These are phyloP conservation scores for Callipepla californica DNA, from an alignment of 2,113 vertebrate genomes.

Conservation along the genomic window DNA sequence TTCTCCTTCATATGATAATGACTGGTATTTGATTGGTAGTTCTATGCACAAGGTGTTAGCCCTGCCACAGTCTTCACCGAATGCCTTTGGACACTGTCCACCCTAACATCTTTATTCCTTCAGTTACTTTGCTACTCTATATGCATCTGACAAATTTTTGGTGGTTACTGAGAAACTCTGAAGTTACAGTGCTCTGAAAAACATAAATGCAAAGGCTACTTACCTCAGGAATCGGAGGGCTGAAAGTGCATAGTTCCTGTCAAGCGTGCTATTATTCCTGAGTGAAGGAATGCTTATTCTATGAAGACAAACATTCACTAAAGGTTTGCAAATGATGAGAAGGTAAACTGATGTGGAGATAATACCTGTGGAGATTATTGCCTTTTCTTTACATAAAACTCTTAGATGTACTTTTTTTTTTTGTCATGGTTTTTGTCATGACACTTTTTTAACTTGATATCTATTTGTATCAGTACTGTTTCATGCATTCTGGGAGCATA, in stretches of 20 bases:
- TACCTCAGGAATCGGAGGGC: not conserved
- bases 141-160: not conserved
- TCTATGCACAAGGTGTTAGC: not conserved
- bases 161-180: not conserved
- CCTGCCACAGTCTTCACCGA: not conserved
- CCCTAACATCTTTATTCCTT: not conserved
- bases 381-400: not conserved
- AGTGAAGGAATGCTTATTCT: not conserved
- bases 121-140: not conserved
- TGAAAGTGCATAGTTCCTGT: not conserved
- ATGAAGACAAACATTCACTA: not conserved
- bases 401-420: not conserved
- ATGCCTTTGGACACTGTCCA: not conserved
- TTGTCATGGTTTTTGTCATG: no score
- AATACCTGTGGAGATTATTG: no score
- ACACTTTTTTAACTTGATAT: conserved; percentile 32
- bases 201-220: not conserved
- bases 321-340: not conserved
- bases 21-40: not conserved
- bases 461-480: conserved; percentile 13
- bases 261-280: not conserved
- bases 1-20: not conserved
- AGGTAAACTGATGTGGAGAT: not conserved
- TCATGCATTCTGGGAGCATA: not conserved
- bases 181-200: not conserved